A percentile compares a stretch with the other conserved stretches of the same genome.
Conservation (phyloP, 2,797 vertebrate genomes). For the Gadopsis marmoratus region DNA sequence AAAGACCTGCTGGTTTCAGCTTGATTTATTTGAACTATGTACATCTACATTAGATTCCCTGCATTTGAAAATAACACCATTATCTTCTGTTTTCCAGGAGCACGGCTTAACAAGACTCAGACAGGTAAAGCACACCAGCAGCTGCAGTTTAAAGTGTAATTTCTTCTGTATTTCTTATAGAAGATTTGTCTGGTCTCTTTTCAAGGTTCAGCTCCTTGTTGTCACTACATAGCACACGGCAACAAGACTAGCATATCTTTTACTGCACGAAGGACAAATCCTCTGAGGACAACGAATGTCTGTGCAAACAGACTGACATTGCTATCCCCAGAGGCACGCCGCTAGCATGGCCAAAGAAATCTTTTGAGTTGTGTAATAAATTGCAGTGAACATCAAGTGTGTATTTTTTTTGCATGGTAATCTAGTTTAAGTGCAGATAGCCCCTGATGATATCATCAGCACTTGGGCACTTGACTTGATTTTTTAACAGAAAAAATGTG, state of each 20-base stretch:
- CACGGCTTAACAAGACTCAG: constrained; percentile 37
- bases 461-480: not conserved
- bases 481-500: too few relatives aligned
- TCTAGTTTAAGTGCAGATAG: not conserved
- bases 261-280: not conserved
- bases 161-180: not conserved
- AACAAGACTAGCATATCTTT: not conserved
- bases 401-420: too few relatives aligned
- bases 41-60: not conserved
- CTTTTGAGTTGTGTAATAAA: too few relatives aligned
- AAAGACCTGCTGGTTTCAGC: not conserved
- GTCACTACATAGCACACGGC: not conserved
- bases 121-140: constrained; percentile 74
- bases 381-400: too few relatives aligned
- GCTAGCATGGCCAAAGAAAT: too few relatives aligned
- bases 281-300: not conserved
- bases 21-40: not conserved
- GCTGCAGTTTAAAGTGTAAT: not conserved
- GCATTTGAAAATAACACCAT: not conserved
- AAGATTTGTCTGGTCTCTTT: not conserved
- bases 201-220: not conserved
- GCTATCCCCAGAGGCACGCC: too few relatives aligned
- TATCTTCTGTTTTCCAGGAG: constrained; percentile 64
- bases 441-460: not conserved
- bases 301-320: too few relatives aligned